Conservation (phyloP, 2,113 vertebrate species). For the Elaphurus davidianus region DNA sequence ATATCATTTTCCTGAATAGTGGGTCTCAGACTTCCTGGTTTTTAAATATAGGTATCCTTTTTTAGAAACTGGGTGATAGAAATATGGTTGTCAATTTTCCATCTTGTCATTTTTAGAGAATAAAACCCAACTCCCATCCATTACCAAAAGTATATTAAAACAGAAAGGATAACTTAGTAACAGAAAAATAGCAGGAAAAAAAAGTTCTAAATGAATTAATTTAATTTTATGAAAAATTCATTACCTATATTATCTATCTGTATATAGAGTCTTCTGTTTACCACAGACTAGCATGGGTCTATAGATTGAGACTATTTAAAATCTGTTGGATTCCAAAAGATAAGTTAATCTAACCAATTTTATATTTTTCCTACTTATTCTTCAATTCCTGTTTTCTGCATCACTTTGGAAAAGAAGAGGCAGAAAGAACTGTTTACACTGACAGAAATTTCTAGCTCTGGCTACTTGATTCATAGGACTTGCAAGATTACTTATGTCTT, state of each 20-base stretch:
- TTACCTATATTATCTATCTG: not conserved
- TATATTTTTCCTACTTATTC: not conserved
- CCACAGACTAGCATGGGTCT: not conserved
- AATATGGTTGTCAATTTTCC: not conserved
- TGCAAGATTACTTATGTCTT: constrained; percentile 69
- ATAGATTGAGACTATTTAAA: not conserved
- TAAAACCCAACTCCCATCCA: not conserved
- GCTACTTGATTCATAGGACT: not conserved
- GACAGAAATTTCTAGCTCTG: not conserved
- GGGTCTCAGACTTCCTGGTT: not conserved
- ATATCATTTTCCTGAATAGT: not conserved
- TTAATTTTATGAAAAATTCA: constrained; percentile 27
- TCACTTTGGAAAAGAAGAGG: not conserved
- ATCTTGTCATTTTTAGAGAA: constrained; percentile 16
- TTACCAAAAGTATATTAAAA: constrained; percentile 7
- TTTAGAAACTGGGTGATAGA: not conserved
- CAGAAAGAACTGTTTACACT: not conserved
- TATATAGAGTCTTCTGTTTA: not conserved
- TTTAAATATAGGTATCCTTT: not conserved
- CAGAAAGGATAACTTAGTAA: not conserved
- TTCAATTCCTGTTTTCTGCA: not conserved
- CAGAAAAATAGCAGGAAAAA: not conserved
- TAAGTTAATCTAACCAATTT: not conserved
- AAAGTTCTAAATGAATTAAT: not conserved
- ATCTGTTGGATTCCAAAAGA: not conserved